Percentiles rank a stretch among this genome's conserved stretches.
These are phyloP conservation scores for Ictidomys tridecemlineatus DNA, from an alignment of 2,113 vertebrate species.

Conservation along the genomic window DNA sequence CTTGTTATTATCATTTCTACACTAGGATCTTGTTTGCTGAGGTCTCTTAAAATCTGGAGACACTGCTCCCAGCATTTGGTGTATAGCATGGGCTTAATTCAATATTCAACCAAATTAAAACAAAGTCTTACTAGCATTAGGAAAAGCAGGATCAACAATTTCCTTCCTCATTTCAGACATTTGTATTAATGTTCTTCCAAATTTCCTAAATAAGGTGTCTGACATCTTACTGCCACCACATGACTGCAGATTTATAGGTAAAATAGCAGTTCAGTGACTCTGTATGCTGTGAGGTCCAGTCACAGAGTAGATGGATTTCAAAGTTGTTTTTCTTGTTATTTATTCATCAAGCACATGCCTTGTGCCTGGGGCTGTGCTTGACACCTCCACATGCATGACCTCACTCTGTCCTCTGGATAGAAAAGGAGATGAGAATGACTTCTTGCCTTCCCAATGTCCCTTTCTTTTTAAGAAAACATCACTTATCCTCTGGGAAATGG, in stretches of 20 bases:
- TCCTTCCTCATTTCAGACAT: neutral
- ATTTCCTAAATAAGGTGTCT: neutral
- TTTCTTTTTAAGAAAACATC: neutral
- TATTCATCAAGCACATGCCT: neutral
- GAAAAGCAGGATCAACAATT: neutral
- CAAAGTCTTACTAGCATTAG: neutral
- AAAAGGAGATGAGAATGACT: neutral
- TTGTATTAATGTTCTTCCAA: neutral
- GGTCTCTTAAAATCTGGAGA: neutral
- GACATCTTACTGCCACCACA: neutral
- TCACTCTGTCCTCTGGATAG: neutral
- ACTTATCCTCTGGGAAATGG: neutral
- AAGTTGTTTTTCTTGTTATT: neutral
- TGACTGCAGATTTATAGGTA: neutral
- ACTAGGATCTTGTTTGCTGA: neutral
- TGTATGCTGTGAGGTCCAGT: neutral
- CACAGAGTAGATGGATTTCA: neutral
- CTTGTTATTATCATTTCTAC: neutral
- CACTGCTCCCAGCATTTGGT: neutral
- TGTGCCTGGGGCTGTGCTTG: neutral
- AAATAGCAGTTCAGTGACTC: neutral
- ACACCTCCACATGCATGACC: neutral
- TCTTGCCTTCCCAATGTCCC: neutral
- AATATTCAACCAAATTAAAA: neutral
- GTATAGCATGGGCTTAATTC: neutral